Percentiles rank a stretch among this genome's conserved stretches.
phyloP scores from a whole-genome alignment of 2,888 invertebrate genomes.

The Prionchulus punctatus region DNA sequence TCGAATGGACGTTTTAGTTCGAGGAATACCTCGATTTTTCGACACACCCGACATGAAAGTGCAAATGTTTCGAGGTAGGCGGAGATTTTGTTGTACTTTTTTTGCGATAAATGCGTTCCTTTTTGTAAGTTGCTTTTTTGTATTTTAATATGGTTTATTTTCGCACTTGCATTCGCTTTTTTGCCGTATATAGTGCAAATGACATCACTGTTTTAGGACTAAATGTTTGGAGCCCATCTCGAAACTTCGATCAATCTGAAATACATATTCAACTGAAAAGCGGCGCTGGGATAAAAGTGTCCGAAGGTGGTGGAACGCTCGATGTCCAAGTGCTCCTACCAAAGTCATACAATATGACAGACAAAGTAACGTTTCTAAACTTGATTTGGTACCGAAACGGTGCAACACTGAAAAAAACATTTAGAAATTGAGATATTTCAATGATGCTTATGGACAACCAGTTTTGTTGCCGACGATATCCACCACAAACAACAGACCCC shows the following conservation, averaged over 20 bases:
- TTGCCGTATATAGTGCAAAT: background rate
- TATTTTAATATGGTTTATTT: background rate
- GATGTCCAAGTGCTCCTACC: background rate
- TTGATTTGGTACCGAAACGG: too few species aligned
- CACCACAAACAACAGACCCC: background rate
- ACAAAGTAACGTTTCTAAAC: background rate
- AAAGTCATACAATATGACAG: background rate
- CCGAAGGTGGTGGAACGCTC: background rate
- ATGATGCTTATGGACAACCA: background rate
- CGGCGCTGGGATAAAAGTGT: background rate
- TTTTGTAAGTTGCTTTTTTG: too few species aligned
- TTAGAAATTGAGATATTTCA: background rate
- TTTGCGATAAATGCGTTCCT: too few species aligned
- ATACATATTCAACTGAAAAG: background rate
- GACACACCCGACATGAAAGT: constrained; percentile 66
- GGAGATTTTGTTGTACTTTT: too few species aligned
- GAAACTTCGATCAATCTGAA: background rate
- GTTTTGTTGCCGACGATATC: background rate
- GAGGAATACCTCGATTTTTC: constrained; percentile 64
- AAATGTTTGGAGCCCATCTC: background rate
- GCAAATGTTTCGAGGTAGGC: constrained; percentile 67
- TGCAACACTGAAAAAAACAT: background rate
- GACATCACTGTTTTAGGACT: background rate
- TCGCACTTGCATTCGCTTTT: background rate
- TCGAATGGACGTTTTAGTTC: constrained; percentile 63